Base-by-base conservation (phyloP, 2,888 invertebrate species). In the Temnothorax unifasciatus region DNA sequence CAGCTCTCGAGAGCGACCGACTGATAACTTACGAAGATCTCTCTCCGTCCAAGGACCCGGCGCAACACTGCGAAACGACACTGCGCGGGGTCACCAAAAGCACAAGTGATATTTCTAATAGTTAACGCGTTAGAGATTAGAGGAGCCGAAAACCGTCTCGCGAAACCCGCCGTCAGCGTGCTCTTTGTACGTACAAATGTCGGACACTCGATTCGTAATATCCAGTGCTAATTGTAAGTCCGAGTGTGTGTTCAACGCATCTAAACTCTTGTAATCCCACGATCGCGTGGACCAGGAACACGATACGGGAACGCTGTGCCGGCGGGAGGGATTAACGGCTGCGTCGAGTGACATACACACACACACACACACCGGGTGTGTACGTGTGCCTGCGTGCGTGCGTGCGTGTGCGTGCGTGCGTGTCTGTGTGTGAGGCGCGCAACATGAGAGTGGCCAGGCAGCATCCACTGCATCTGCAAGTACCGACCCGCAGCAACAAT, bases 361-460 rank as follows among this genome's bases (percentile, higher is more conserved):
- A 76, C 47, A n/a, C 0, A 1, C 25, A 29, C 29, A 29, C 29
- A 29, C 29, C 52, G 29, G 15, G 59, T 25, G 74, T 66, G n/a
- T n/a, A 6, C 34, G 83, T 85, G 85, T 69, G n/a, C n/a, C n/a
- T n/a, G 21, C 54, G 81, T 64, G 64, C 57, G 85, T 84, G 85
- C 54, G 73, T 61, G 61, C 29, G 69, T 15, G 85, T 25, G 83
- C 81, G 85, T 74, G 29, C 57, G 83, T 63, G 73, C 61, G 85
- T 82, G 85, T 38, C 54, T 61, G 61, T 54, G 74, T 18, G 85
- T 83, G 82, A n/a, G n/a, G 71, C 41, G 82, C 85, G 75, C 90
- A 90, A 93, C 90, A 95, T 94, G 94, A 94, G 94, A 94, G 93
- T 94, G 91, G 85, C 89, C 44, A 91, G 93, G 88, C 93, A 93